Percentiles rank a stretch among this genome's conserved stretches.
Evolutionary conservation across 1,140 invertebrate genomes (phyloP).

Genomic region (Macrobrachium nipponense): DNA sequence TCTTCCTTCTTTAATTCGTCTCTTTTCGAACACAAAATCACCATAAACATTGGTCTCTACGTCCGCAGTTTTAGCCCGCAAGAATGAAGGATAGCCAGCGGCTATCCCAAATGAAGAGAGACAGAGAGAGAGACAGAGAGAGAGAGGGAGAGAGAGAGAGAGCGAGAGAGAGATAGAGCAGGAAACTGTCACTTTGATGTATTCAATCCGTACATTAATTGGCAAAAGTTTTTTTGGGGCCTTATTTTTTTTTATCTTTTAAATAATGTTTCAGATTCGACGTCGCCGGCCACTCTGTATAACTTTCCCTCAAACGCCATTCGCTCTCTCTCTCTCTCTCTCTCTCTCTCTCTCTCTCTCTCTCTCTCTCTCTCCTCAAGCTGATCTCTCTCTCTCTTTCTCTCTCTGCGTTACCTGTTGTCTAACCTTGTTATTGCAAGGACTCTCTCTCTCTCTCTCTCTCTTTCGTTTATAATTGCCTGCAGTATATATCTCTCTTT

Average conservation of each 20-base stretch:
- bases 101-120: neutral
- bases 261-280: neutral
- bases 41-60: no score
- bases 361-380: constrained; percentile 22
- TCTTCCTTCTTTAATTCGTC: neutral
- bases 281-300: neutral
- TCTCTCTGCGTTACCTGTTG: neutral
- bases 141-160: constrained; percentile 24
- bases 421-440: neutral
- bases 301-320: neutral
- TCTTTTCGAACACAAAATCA: neutral
- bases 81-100: no score
- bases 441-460: neutral
- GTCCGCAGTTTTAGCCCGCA: no score
- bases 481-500: neutral
- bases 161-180: constrained; percentile 1
- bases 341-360: constrained; percentile 27
- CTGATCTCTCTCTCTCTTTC: constrained; percentile 29
- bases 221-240: constrained; percentile 35
- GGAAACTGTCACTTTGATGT: constrained; percentile 35
- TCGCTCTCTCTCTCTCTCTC: constrained; percentile 22
- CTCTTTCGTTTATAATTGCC: neutral
- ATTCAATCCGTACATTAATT: constrained; percentile 42
- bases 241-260: constrained; percentile 41
- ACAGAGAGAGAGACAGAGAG: constrained; percentile 13